Base-by-base conservation (phyloP, 2,113 vertebrate species). In the Lipotes vexillifer region DNA sequence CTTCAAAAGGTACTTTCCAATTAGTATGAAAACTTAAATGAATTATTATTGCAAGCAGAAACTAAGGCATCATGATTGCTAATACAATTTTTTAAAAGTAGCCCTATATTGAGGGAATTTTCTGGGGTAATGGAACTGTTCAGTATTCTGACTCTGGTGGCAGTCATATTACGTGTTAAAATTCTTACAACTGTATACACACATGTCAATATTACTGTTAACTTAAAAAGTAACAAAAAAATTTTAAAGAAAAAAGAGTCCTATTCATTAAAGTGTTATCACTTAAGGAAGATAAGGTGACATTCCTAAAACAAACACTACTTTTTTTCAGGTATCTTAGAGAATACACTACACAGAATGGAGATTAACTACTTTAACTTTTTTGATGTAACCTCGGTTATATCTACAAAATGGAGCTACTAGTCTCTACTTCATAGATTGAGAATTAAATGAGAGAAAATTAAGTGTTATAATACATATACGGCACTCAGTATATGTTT, bases 381-480 rank as follows among this genome's bases (percentile, higher is more conserved):
- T 80, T 74, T 44, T 27, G 0, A 90, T 84, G 25, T 69, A 95
- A 52, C 33, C 41, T 85, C 31, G 8, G 46, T 75, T 63, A 21
- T 9, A 88, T 6, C 52, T 44, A 80, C 20, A 77, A 59, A 91
- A 84, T 69, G 61, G 41, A 94, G 11, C 14, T 66, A 78, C 27
- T 29, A 55, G 25, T 85, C 52, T 46, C 49, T 69, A 89, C 31
- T 41, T 71, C 36, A 78, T 9, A 89, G 68, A 87, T 0, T 86
- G 36, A 96, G 20, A 14, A 84, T 93, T 68, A 94, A 85, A 84
- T 69, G 44, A 90, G 57, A 72, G 49, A 88, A 96, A 82, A 86
- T 5, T 46, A 69, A 68, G 33, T 86, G 27, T 12, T 8, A 7
- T 25, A 68, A 41, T 31, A 94, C 13, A 44, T 25, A 13, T 2